Conservation (phyloP, 1,140 invertebrate genomes). For the Cydia splendana region DNA sequence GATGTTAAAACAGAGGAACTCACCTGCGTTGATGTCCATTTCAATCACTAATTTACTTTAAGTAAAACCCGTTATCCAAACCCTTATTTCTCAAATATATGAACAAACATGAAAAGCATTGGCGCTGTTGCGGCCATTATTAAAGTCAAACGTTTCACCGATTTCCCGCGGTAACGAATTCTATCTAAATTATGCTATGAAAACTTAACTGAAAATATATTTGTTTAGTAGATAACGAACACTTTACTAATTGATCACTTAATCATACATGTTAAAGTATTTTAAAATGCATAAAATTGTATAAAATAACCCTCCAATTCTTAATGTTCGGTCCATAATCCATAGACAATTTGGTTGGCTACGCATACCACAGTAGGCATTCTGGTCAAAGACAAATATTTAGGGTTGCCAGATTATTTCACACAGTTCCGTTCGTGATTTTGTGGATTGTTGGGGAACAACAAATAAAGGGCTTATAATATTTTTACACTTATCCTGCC, state of each 20-base stretch:
- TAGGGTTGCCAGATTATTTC: neutral
- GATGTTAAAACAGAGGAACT: conserved; percentile 41
- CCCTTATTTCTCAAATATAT: conserved; percentile 53
- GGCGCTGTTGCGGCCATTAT: conserved; percentile 78
- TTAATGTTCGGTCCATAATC: conserved; percentile 34
- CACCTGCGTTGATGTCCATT: conserved; percentile 76
- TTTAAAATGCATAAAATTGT: conserved; percentile 42
- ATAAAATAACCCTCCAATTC: conserved; percentile 49
- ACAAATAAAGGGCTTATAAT: too few species aligned
- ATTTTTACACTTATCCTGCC: too few species aligned
- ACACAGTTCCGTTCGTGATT: neutral
- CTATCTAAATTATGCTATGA: conserved; percentile 34
- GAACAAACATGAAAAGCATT: conserved; percentile 75
- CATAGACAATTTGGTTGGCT: conserved; percentile 18
- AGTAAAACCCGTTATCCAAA: conserved; percentile 47
- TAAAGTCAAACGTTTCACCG: conserved; percentile 74
- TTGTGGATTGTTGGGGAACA: neutral
- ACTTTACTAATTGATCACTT: conserved; percentile 10
- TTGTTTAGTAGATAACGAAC: conserved; percentile 12
- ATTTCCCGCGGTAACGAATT: conserved; percentile 75
- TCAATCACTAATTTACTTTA: conserved; percentile 55
- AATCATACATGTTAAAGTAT: conserved; percentile 21
- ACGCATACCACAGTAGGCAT: conserved; percentile 1
- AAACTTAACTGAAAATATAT: conserved; percentile 31
- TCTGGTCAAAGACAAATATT: neutral